Percentiles rank a stretch among this genome's conserved stretches.
Conservation (phyloP, 2,888 invertebrate genomes). For the Clistopyga incitator region DNA sequence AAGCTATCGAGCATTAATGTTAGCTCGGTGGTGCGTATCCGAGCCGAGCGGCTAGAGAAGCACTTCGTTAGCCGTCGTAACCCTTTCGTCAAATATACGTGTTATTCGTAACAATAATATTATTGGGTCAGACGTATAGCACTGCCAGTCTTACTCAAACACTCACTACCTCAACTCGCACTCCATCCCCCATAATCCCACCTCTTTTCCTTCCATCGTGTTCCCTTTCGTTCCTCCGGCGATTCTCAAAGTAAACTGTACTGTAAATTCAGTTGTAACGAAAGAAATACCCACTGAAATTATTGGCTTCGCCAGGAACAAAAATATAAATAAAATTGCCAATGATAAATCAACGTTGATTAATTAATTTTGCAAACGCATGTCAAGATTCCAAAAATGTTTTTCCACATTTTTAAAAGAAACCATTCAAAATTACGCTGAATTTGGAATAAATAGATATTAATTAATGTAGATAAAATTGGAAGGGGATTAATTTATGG, state of each 20-base stretch:
- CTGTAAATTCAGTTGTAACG: neutral
- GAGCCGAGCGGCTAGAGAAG: conserved; percentile 22
- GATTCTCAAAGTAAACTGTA: conserved; percentile 15
- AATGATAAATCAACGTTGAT: too few relatives aligned
- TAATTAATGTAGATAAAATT: too few relatives aligned
- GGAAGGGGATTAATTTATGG: too few relatives aligned
- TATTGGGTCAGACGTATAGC: conserved; percentile 65
- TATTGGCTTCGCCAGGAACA: too few relatives aligned
- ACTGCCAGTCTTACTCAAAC: conserved; percentile 54
- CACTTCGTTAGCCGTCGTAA: conserved; percentile 64
- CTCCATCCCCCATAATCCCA: conserved; percentile 33
- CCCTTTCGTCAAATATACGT: conserved; percentile 69
- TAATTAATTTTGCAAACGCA: too few relatives aligned
- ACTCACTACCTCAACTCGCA: conserved; percentile 30
- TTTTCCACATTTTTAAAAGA: too few relatives aligned
- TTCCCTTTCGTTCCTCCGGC: neutral
- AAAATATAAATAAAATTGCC: too few relatives aligned
- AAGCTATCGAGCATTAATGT: conserved; percentile 47
- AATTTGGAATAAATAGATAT: too few relatives aligned
- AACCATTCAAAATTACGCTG: too few relatives aligned
- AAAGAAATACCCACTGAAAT: neutral
- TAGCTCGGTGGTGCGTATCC: conserved; percentile 34
- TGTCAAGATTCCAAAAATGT: too few relatives aligned
- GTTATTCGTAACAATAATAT: conserved; percentile 71
- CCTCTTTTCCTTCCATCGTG: conserved; percentile 30